These are phyloP conservation scores for Polyploca ridens DNA, from an alignment of 2,888 invertebrate species.

Conservation along the genomic window DNA sequence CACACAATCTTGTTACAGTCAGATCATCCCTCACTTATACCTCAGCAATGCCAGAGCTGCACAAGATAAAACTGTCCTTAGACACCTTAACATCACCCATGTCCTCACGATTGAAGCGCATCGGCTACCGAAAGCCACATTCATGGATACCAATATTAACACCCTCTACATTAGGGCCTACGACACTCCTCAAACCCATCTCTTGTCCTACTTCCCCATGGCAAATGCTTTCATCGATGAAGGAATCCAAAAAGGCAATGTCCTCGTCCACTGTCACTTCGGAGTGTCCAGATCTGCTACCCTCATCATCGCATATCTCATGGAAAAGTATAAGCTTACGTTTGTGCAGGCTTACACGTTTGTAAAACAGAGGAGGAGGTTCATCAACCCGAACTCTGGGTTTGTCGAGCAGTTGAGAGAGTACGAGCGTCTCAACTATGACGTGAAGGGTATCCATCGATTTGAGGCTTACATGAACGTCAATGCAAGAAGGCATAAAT, in stretches of 20 bases:
- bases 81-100: constrained; percentile 74
- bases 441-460: constrained; percentile 63
- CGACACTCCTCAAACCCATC: constrained; percentile 73
- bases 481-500: constrained; percentile 68
- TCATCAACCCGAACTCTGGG: constrained; percentile 97
- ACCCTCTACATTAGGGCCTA: constrained; percentile 79
- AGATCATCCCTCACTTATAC: constrained; percentile 72
- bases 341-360: constrained; percentile 94
- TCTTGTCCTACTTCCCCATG: constrained; percentile 79
- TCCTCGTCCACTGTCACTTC: constrained; percentile 97
- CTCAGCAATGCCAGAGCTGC: constrained; percentile 77
- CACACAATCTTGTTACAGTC: constrained; percentile 72
- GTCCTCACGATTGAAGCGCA: constrained; percentile 77
- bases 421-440: constrained; percentile 67
- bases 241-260: constrained; percentile 86
- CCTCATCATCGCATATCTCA: constrained; percentile 97
- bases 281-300: constrained; percentile 98
- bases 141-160: constrained; percentile 63
- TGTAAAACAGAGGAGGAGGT: constrained; percentile 93
- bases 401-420: constrained; percentile 96
- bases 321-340: constrained; percentile 93
- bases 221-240: constrained; percentile 80
- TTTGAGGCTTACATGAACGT: constrained; percentile 72
- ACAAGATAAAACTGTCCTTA: constrained; percentile 60
- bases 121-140: constrained; percentile 68